Evolutionary conservation across 2,797 vertebrate species (phyloP).

Genomic region (Anguilla pacifica): DNA sequence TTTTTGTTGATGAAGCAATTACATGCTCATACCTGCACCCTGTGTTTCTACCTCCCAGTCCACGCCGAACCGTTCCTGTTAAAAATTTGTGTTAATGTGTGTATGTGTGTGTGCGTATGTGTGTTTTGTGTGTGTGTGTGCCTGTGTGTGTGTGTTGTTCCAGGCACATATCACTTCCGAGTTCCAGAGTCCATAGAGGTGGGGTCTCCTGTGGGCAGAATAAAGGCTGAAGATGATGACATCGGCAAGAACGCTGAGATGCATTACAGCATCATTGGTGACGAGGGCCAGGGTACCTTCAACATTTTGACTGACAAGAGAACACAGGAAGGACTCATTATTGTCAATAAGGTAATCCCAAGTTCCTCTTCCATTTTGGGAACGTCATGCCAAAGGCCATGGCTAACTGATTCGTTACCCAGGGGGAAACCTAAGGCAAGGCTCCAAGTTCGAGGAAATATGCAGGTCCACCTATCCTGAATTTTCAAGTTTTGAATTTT

Average conservation of each 20-base stretch:
- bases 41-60: background rate
- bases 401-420: background rate
- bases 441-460: background rate
- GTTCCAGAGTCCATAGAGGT: constrained; percentile 75
- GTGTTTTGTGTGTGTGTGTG: background rate
- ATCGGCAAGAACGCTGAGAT: constrained; percentile 86
- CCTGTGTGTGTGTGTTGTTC: constrained; percentile 28
- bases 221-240: constrained; percentile 85
- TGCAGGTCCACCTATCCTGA: background rate
- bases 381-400: background rate
- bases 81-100: background rate
- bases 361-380: background rate
- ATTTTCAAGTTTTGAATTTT: background rate
- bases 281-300: constrained; percentile 88
- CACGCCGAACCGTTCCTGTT: background rate
- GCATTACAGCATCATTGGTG: constrained; percentile 83
- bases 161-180: constrained; percentile 88
- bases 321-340: constrained; percentile 89
- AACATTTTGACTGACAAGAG: constrained; percentile 82
- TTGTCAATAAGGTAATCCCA: constrained; percentile 84
- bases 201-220: constrained; percentile 77
- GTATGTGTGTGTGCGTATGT: background rate
- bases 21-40: background rate
- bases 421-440: background rate
- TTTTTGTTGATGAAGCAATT: background rate